Percentiles rank a stretch among this genome's conserved stretches.
Conservation (phyloP, 2,797 vertebrate species). For the Crocidura indochinensis region DNA sequence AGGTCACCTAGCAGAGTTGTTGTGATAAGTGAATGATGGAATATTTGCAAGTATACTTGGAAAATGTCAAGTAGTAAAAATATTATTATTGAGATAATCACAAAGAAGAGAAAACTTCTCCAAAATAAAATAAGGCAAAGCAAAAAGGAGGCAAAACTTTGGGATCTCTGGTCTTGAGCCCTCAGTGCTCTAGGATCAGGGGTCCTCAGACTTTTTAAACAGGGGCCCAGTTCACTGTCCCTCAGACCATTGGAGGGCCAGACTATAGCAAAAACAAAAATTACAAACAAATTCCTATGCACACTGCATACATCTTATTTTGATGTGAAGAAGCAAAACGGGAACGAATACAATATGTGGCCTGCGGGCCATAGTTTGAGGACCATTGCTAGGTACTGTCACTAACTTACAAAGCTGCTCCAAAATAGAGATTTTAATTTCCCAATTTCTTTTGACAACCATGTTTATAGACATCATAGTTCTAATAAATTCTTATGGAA, state of each 20-base stretch:
- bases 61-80: conserved; percentile 16
- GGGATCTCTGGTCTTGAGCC: background rate
- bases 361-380: no score
- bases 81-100: background rate
- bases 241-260: no score
- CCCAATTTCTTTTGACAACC: background rate
- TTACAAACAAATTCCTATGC: no score
- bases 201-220: no score
- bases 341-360: no score
- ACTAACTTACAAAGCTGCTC: background rate
- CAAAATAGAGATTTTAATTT: background rate
- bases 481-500: conserved; percentile 15
- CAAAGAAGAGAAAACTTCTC: background rate
- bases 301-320: no score
- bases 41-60: background rate
- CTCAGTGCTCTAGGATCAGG: no score
- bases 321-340: no score
- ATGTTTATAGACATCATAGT: no score
- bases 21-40: background rate
- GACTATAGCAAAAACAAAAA: no score
- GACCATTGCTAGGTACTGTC: background rate
- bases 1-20: background rate
- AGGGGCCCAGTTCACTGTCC: no score
- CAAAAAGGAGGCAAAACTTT: rapidly evolving
- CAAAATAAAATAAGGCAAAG: background rate